Base-by-base conservation (phyloP, 2,797 vertebrate species). In the Tachyglossus aculeatus region DNA sequence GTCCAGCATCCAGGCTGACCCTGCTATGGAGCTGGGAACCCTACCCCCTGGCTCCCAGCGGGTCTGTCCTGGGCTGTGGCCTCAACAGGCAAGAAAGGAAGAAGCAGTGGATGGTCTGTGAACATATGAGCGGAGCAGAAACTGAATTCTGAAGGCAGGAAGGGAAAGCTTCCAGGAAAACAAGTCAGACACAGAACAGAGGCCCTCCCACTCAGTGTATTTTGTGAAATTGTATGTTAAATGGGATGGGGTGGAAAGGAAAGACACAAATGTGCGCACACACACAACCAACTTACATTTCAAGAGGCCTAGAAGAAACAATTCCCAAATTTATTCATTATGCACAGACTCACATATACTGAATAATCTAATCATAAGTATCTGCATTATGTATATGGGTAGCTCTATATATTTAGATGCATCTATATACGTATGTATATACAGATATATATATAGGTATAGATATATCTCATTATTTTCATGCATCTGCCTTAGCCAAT, bases 401-500 rank as follows among this genome's bases (percentile, higher is more conserved):
- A n/a, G n/a, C n/a, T n/a, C n/a, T 27, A 29, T 9, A 8, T 10
- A 12, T 3, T 7, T 14, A 18, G 18, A 6, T 2, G 18, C 6
- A 36, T 53, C 3, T 4, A 12, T 5, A 5, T 21, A 9, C 2
- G 18, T 1, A 8, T 13, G 25, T 7, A 22, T 14, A 7, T 21
- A 16, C 12, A 1, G 4, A 15, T 29, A 18, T 8, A 19, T n/a
- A n/a, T n/a, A n/a, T 37, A 37, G 9, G 15, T 4, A 7, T 3
- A 3, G 8, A 25, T 66, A 36, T 62, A 78, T 70, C 84, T 80
- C 77, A 48, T 78, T 44, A 87, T 82, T 84, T 80, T 81, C 83
- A 77, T 59, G 81, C 75, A 60, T 76, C 47, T 62, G 86, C 88
- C 82, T 47, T 36, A 74, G 82, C 85, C 88, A 64, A 81, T 81